phyloP scores from a whole-genome alignment of 2,888 invertebrate species.

The Ormyrus nitidulus region DNA sequence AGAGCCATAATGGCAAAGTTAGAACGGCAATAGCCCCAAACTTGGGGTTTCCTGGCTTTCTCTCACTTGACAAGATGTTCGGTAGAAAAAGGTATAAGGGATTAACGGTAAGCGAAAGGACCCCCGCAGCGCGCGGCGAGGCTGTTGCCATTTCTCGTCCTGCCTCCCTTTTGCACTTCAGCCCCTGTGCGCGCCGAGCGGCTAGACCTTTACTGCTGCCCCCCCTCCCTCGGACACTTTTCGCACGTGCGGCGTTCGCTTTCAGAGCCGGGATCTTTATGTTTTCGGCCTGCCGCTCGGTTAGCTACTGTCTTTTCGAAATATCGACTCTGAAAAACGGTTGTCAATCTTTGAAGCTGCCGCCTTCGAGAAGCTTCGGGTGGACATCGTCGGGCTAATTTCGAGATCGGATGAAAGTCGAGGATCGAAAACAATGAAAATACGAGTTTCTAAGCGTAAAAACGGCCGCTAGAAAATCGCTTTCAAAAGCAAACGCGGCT shows the following conservation, averaged over 20 bases:
- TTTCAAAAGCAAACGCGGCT: slow-evolving; percentile 48
- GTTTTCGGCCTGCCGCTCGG: neutral
- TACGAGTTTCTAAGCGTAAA: slow-evolving; percentile 35
- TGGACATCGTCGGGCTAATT: too few relatives aligned
- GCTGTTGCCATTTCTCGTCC: slow-evolving; percentile 26
- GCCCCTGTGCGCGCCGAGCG: slow-evolving; percentile 10
- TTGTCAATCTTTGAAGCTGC: neutral
- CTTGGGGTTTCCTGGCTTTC: neutral
- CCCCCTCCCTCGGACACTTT: slow-evolving; percentile 28
- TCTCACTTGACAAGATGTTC: slow-evolving; percentile 4
- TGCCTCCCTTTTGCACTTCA: slow-evolving; percentile 49
- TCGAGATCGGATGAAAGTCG: too few relatives aligned
- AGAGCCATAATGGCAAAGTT: too few relatives aligned
- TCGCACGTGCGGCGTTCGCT: slow-evolving; percentile 42
- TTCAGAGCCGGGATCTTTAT: slow-evolving; percentile 26
- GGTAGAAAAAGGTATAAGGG: slow-evolving; percentile 46
- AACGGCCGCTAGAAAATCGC: slow-evolving; percentile 52
- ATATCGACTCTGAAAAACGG: too few relatives aligned
- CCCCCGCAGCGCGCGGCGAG: slow-evolving; percentile 49
- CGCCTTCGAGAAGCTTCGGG: too few relatives aligned
- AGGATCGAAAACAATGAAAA: slow-evolving; percentile 14
- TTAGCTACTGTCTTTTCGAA: too few relatives aligned
- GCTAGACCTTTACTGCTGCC: neutral
- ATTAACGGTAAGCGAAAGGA: slow-evolving; percentile 54
- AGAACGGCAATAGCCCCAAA: too few relatives aligned